These are phyloP conservation scores for Puffinus mauretanicus DNA, from an alignment of 2,113 vertebrate genomes.

Conservation along the genomic window DNA sequence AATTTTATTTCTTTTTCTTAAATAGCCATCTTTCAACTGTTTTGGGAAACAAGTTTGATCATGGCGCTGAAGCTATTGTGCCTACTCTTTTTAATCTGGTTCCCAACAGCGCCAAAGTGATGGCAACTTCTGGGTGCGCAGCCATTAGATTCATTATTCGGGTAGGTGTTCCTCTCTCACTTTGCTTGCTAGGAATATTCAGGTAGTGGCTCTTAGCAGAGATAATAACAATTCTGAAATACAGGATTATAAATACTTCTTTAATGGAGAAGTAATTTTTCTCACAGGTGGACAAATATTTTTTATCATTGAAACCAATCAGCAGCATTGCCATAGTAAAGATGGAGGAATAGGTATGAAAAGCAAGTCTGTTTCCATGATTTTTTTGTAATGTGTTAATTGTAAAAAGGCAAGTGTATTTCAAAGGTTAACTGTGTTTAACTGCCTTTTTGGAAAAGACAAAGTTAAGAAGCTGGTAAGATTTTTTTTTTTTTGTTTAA, in stretches of 20 bases:
- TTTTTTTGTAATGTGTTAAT: neutral
- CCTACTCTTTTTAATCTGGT: slow-evolving; percentile 97
- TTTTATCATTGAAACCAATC: neutral
- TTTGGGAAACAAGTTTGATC: slow-evolving; percentile 95
- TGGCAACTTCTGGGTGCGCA: slow-evolving; percentile 92
- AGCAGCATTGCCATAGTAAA: neutral
- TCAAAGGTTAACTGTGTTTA: neutral
- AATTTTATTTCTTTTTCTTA: neutral
- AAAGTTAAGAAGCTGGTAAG: neutral
- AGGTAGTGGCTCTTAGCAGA: neutral
- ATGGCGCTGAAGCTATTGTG: slow-evolving; percentile 95
- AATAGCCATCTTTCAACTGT: slow-evolving; percentile 89
- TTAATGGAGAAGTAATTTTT: neutral
- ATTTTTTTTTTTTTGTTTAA: neutral
- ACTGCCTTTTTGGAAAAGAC: neutral
- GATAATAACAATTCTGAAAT: neutral
- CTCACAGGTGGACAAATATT: neutral
- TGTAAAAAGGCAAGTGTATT: neutral
- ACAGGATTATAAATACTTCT: neutral
- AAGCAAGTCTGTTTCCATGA: neutral
- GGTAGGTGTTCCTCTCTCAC: slow-evolving; percentile 69
- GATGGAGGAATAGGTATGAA: neutral
- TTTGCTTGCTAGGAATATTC: neutral
- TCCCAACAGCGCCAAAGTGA: slow-evolving; percentile 96
- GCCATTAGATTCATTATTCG: slow-evolving; percentile 96